A percentile compares a stretch with the other conserved stretches of the same genome.
Evolutionary conservation across 1,140 invertebrate species (phyloP).

Genomic region (Marisa cornuarietis): DNA sequence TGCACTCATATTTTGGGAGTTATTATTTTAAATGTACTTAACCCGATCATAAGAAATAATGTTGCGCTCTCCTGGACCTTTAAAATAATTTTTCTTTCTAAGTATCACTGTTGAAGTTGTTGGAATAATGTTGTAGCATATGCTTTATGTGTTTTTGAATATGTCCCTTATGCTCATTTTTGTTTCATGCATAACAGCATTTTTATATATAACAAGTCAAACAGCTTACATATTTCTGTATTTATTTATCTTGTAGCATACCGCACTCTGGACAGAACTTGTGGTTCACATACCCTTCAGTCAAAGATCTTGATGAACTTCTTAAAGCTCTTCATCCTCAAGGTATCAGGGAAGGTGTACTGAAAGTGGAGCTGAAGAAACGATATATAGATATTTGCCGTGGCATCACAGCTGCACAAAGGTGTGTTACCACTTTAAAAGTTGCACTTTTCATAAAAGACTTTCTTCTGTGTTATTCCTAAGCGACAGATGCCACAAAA

Average conservation of each 20-base stretch:
- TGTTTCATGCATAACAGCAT: not conserved
- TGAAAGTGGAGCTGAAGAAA: conserved; percentile 59
- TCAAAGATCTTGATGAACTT: conserved; percentile 58
- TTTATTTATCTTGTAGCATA: conserved; percentile 42
- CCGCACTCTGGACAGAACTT: conserved; percentile 64
- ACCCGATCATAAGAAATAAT: too few relatives aligned
- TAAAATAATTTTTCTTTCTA: not conserved
- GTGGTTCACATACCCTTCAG: conserved; percentile 61
- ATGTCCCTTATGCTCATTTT: not conserved
- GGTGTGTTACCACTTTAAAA: not conserved
- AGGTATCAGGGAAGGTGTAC: conserved; percentile 59
- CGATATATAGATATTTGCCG: conserved; percentile 47
- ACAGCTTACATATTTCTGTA: not conserved
- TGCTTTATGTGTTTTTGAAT: not conserved
- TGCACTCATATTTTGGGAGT: too few relatives aligned
- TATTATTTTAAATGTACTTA: too few relatives aligned
- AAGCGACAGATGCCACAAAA: too few relatives aligned
- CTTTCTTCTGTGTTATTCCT: too few relatives aligned
- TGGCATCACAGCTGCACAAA: conserved; percentile 27
- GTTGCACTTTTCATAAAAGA: too few relatives aligned
- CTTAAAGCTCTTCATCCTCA: conserved; percentile 57
- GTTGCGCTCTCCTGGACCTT: too few relatives aligned
- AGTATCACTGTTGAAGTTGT: not conserved
- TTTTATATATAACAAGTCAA: not conserved
- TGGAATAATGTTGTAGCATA: not conserved